phyloP scores from a whole-genome alignment of 2,113 vertebrate species.

The Paedocypris sp. region DNA sequence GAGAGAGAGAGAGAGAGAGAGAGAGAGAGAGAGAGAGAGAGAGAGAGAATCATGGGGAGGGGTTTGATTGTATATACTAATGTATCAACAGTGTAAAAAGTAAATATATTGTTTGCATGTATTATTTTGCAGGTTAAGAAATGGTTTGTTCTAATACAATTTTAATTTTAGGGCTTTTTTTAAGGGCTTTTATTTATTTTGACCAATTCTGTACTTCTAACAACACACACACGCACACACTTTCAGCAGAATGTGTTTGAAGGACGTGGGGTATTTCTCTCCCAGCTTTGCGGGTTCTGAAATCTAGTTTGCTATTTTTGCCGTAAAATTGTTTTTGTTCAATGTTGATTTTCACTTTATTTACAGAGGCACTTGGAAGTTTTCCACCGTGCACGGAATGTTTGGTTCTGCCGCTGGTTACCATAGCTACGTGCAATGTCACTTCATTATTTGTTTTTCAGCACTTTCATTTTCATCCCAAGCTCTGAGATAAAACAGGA shows the following conservation, averaged over 20 bases:
- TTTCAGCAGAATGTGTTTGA: neutral
- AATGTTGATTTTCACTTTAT: neutral
- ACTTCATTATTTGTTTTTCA: neutral
- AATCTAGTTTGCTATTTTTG: constrained; percentile 4
- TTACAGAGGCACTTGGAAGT: neutral
- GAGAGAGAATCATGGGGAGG: too few relatives aligned
- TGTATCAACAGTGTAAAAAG: too few relatives aligned
- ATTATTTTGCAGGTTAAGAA: too few relatives aligned
- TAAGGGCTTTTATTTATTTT: too few relatives aligned
- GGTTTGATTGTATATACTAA: too few relatives aligned
- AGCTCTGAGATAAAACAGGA: neutral
- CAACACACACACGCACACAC: neutral
- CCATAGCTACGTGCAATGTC: neutral
- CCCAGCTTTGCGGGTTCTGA: neutral
- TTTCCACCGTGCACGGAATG: neutral
- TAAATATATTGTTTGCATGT: too few relatives aligned
- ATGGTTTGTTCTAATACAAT: too few relatives aligned
- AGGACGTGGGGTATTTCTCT: neutral
- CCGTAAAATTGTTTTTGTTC: neutral
- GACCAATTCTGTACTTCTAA: too few relatives aligned
- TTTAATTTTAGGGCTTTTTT: too few relatives aligned
- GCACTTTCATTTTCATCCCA: neutral
- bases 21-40: too few relatives aligned
- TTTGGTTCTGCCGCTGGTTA: neutral
- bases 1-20: too few relatives aligned